Percentiles rank a stretch among this genome's conserved stretches.
phyloP scores from a whole-genome alignment of 2,888 invertebrate species.

The Ochropacha duplaris region DNA sequence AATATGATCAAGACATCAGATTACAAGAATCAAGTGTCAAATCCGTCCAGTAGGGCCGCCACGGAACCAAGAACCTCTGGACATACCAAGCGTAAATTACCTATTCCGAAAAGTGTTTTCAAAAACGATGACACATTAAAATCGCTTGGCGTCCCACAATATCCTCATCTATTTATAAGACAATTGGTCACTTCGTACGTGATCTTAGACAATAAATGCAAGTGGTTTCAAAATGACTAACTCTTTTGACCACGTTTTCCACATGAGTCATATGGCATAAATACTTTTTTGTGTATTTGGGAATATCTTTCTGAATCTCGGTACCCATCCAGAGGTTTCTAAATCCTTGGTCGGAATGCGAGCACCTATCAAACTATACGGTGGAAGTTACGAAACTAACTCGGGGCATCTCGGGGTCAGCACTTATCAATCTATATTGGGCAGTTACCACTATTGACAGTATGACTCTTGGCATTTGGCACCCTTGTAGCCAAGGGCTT shows the following conservation, averaged over 20 bases:
- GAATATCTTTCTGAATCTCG: neutral
- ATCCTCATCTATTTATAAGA: too few relatives aligned
- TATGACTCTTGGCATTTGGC: slow-evolving; percentile 9
- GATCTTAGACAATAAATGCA: too few relatives aligned
- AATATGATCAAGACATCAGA: neutral
- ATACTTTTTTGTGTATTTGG: neutral
- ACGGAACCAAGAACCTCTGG: neutral
- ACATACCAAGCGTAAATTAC: neutral
- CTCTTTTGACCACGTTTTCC: too few relatives aligned
- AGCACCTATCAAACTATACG: neutral
- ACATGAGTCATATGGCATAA: too few relatives aligned
- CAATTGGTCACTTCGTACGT: too few relatives aligned
- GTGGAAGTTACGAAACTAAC: neutral
- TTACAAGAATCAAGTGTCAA: slow-evolving; percentile 1
- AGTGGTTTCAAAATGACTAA: too few relatives aligned
- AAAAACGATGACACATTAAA: too few relatives aligned
- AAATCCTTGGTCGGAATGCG: neutral
- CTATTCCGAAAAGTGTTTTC: too few relatives aligned
- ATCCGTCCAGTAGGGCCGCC: neutral
- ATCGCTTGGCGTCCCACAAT: too few relatives aligned
- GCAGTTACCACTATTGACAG: slow-evolving; percentile 11
- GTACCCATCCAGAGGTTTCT: neutral
- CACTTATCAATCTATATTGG: slow-evolving; percentile 18
- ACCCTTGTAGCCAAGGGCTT: slow-evolving; percentile 6
- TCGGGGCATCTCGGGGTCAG: slow-evolving; percentile 8